A percentile compares a stretch with the other conserved stretches of the same genome.
phyloP scores from a whole-genome alignment of 1,140 invertebrate species.

The Achatina immaculata region DNA sequence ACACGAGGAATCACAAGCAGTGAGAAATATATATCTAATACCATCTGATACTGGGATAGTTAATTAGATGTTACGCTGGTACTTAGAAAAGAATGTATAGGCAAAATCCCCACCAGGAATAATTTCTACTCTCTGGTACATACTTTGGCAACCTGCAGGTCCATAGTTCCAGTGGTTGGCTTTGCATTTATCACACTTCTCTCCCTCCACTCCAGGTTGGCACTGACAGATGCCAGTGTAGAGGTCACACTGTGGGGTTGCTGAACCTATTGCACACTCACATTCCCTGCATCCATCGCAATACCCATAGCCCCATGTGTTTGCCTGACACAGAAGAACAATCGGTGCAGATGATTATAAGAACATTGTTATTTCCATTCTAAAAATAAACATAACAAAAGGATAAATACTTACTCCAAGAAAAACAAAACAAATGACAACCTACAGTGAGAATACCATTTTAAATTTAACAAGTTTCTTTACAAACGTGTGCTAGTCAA shows the following conservation, averaged over 20 bases:
- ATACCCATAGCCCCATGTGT: slow-evolving; percentile 76
- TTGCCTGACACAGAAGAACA: slow-evolving; percentile 70
- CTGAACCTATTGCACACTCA: slow-evolving; percentile 84
- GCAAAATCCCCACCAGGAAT: no score
- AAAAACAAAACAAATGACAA: no score
- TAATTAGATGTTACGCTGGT: no score
- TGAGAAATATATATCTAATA: no score
- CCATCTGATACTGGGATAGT: no score
- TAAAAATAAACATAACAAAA: not conserved
- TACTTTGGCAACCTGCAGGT: slow-evolving; percentile 86
- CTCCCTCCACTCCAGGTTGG: slow-evolving; percentile 75
- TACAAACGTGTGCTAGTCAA: no score
- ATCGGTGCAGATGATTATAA: slow-evolving; percentile 9
- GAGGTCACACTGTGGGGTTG: slow-evolving; percentile 85
- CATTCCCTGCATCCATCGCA: slow-evolving; percentile 87
- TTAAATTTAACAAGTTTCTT: no score
- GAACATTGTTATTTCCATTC: no score
- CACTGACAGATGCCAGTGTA: slow-evolving; percentile 91
- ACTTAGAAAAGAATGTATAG: no score
- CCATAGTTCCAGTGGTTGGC: slow-evolving; percentile 95
- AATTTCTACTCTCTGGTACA: slow-evolving; percentile 67
- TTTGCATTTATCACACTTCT: slow-evolving; percentile 88
- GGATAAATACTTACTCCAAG: no score
- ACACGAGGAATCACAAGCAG: no score
- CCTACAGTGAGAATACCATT: no score